Evolutionary conservation across 2,113 vertebrate genomes (phyloP).

Genomic region (Pygoscelis adeliae): DNA sequence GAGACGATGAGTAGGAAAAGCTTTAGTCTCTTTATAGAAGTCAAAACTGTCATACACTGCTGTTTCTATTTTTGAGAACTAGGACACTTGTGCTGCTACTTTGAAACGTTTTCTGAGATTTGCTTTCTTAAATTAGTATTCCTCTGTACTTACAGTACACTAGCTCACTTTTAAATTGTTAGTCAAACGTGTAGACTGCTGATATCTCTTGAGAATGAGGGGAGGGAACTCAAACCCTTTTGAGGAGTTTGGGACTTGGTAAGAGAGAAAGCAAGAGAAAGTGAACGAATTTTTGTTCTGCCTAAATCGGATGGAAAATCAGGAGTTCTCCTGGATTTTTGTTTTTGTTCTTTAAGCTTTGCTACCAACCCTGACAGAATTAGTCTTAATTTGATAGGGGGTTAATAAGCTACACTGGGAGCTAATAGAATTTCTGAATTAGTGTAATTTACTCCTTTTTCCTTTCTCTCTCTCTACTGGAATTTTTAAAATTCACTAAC

Average conservation of each 20-base stretch:
- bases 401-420: background rate
- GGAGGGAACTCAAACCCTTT: background rate
- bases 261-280: background rate
- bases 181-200: background rate
- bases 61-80: slow-evolving; percentile 49
- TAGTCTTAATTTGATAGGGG: background rate
- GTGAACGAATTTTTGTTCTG: background rate
- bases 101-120: background rate
- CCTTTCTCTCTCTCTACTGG: background rate
- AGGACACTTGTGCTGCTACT: slow-evolving; percentile 27
- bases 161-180: background rate
- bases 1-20: background rate
- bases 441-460: background rate
- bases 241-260: background rate
- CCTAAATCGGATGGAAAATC: background rate
- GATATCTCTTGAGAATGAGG: background rate
- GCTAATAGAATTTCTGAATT: background rate
- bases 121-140: slow-evolving; percentile 18
- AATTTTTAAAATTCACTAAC: background rate
- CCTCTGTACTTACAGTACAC: background rate
- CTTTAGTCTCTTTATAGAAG: slow-evolving; percentile 3
- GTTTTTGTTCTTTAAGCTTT: background rate
- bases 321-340: background rate
- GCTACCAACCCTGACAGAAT: background rate
- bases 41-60: background rate